A percentile compares a stretch with the other conserved stretches of the same genome.
phyloP scores from a whole-genome alignment of 64 coral and sea anemone genomes.

The Montipora sp. region DNA sequence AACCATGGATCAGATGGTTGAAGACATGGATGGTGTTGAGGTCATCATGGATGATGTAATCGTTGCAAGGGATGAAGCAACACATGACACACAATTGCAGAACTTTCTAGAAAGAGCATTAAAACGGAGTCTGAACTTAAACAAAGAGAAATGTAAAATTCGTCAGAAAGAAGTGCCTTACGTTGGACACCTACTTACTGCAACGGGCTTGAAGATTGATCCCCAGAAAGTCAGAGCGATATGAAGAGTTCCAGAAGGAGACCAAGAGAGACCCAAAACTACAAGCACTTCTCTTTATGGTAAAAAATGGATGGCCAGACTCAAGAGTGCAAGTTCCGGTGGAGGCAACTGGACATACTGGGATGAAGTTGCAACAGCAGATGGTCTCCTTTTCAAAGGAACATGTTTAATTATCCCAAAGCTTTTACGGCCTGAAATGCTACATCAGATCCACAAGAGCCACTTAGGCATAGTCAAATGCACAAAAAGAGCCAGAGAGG shows the following conservation, averaged over 20 bases:
- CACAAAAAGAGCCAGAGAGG: neutral
- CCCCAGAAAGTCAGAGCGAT: slow-evolving; percentile 4
- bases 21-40: slow-evolving; percentile 66
- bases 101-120: slow-evolving; percentile 36
- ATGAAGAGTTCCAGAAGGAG: neutral
- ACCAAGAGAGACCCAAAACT: neutral
- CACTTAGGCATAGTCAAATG: slow-evolving; percentile 18
- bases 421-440: slow-evolving; percentile 27
- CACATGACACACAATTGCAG: slow-evolving; percentile 47
- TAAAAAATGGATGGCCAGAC: neutral
- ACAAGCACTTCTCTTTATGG: neutral
- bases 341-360: slow-evolving; percentile 37
- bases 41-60: slow-evolving; percentile 72
- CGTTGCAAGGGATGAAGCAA: slow-evolving; percentile 19
- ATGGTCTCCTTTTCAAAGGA: slow-evolving; percentile 50
- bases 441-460: slow-evolving; percentile 32
- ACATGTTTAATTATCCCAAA: slow-evolving; percentile 45
- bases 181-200: slow-evolving; percentile 54
- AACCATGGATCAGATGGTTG: slow-evolving; percentile 62
- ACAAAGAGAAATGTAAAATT: slow-evolving; percentile 40
- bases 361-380: slow-evolving; percentile 49
- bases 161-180: slow-evolving; percentile 55
- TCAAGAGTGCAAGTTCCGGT: neutral
- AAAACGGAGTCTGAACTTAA: slow-evolving; percentile 49
- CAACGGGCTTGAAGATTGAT: slow-evolving; percentile 48